Base-by-base conservation (phyloP, 1,140 invertebrate genomes). In the Centruroides vittatus region DNA sequence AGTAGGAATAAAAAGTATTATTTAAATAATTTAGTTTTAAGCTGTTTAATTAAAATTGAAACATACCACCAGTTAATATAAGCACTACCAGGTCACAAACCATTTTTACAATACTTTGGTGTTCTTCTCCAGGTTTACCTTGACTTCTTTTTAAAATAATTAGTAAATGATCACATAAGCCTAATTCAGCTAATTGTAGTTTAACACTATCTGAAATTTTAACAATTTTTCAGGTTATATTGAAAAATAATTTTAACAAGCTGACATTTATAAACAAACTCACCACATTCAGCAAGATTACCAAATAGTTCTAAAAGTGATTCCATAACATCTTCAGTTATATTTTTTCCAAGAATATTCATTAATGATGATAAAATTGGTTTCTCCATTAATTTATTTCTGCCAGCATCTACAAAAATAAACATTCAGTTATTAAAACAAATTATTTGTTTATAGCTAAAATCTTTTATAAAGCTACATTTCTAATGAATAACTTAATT, bases 1-100 rank as follows among this genome's bases (percentile, higher is more conserved):
- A 23, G 23, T 23, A 23, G 23, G 2, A 2, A 23, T 23, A 23
- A 23, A 23, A 23, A 23, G 23, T 23, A 23, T 23, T 2, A 23
- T 23, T 23, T 23, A 23, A 23, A 23, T 23, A 23, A 23, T 23
- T 23, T 23, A 23, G 23, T 23, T 23, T 23, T 23, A 23, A 23
- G 23, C 23, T 23, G 23, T 23, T 23, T 23, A 23, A 23, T 23
- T 41, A 41, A 41, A 56, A 34, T 57, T 47, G 41, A 57, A 23
- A 64, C 70, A 76, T 77, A 89, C 88, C 88, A 75, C 87, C 88
- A 60, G 87, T 90, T 35, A 91, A 74, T 51, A 92, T 82, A 46
- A 89, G 78, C 34, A 91, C 82, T 57, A 93, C 82, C 1, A 93
- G 77, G 74, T 92, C 88, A 70, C 88, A 90, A 53, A 88, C 86